A percentile compares a stretch with the other conserved stretches of the same genome.
phyloP scores from a whole-genome alignment of 2,113 vertebrate genomes.

The Rhineura floridana region DNA sequence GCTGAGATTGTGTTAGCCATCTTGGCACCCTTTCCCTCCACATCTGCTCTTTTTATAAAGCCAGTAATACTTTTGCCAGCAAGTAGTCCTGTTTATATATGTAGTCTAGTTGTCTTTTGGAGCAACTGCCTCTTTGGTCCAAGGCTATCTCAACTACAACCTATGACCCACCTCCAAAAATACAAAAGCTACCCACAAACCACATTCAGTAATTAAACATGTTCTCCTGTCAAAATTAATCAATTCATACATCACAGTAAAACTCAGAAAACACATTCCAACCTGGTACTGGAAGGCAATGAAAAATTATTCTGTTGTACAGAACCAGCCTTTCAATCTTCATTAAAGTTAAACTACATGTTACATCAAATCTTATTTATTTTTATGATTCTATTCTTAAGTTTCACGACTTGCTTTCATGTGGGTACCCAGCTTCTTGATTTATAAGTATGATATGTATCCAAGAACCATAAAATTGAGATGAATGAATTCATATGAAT shows the following conservation, averaged over 20 bases:
- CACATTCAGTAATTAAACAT: neutral
- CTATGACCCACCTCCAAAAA: slow-evolving; percentile 6
- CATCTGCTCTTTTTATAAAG: slow-evolving; percentile 70
- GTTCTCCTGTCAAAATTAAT: slow-evolving; percentile 27
- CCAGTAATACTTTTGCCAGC: slow-evolving; percentile 59
- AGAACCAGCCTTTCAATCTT: neutral
- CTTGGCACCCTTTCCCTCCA: slow-evolving; percentile 58
- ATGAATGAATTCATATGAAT: neutral
- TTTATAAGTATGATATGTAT: neutral
- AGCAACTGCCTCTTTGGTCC: slow-evolving; percentile 32
- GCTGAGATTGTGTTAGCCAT: slow-evolving; percentile 58
- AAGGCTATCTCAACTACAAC: slow-evolving; percentile 29
- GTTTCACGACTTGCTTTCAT: neutral
- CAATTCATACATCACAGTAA: slow-evolving; percentile 39
- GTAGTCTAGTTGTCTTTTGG: slow-evolving; percentile 36
- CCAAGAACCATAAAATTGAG: neutral
- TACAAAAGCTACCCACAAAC: slow-evolving; percentile 23
- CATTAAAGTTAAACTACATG: neutral
- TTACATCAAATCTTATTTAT: neutral
- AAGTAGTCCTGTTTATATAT: slow-evolving; percentile 55
- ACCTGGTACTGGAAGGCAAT: neutral
- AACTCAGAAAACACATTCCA: neutral
- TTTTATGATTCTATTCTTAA: neutral
- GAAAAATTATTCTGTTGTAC: neutral
- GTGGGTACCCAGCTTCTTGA: too few relatives aligned